phyloP scores from a whole-genome alignment of 1,140 invertebrate genomes.

The Alviniconcha marisindica region DNA sequence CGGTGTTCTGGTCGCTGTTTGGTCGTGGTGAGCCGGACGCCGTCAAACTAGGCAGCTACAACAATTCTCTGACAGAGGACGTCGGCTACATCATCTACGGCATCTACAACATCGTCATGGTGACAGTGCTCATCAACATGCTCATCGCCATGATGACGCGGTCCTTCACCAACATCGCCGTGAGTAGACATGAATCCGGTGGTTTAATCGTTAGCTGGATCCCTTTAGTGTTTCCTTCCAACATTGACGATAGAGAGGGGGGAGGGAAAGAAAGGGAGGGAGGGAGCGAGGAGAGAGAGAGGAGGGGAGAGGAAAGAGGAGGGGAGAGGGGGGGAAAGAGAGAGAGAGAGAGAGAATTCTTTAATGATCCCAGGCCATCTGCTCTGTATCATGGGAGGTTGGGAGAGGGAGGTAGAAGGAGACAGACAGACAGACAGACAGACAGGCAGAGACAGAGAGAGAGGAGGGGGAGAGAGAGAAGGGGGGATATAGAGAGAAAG shows the following conservation, averaged over 20 bases:
- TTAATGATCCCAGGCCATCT: too few species aligned
- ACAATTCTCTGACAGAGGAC: slow-evolving; percentile 60
- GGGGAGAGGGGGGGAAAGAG: too few species aligned
- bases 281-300: too few species aligned
- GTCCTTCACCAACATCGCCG: slow-evolving; percentile 78
- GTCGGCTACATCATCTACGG: slow-evolving; percentile 71
- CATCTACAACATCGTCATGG: slow-evolving; percentile 76
- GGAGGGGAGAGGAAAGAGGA: too few species aligned
- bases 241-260: neutral
- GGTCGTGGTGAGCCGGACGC: slow-evolving; percentile 83
- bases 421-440: too few species aligned
- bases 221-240: neutral
- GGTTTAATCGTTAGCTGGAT: too few species aligned
- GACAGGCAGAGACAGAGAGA: too few species aligned
- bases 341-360: too few species aligned
- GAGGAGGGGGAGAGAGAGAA: neutral
- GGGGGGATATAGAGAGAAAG: neutral
- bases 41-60: slow-evolving; percentile 71
- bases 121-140: slow-evolving; percentile 79
- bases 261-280: too few species aligned
- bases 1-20: slow-evolving; percentile 86
- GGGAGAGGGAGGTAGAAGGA: too few species aligned
- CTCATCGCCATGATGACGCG: slow-evolving; percentile 80
- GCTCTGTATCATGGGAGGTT: too few species aligned
- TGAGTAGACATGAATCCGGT: too few species aligned